phyloP scores from a whole-genome alignment of 92 coral and sea anemone species.

The Phenganax subtilis region DNA sequence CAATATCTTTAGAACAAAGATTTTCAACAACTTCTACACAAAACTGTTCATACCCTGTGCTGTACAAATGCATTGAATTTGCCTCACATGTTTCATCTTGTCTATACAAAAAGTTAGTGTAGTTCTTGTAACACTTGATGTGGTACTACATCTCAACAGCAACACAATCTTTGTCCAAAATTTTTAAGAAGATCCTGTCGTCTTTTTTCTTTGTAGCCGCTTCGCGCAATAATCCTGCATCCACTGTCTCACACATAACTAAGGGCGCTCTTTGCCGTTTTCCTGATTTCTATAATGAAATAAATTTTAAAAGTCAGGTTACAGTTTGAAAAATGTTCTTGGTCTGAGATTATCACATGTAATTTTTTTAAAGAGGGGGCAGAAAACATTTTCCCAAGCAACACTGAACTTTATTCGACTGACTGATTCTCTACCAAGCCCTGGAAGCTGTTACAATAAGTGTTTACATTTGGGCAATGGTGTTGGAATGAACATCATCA shows the following conservation, averaged over 20 bases:
- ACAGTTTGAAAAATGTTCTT: too few relatives aligned
- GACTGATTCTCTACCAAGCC: too few relatives aligned
- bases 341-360: too few relatives aligned
- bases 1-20: slow-evolving; percentile 3
- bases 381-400: too few relatives aligned
- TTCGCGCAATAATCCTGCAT: slow-evolving; percentile 8
- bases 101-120: slow-evolving; percentile 10
- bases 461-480: too few relatives aligned
- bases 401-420: too few relatives aligned
- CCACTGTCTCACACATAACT: not conserved
- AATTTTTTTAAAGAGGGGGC: too few relatives aligned
- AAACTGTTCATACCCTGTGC: not conserved
- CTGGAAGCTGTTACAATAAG: too few relatives aligned
- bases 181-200: not conserved
- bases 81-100: not conserved
- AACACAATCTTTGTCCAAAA: slow-evolving; percentile 13
- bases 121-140: slow-evolving; percentile 6
- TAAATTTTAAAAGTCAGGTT: not conserved
- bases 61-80: not conserved
- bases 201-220: slow-evolving; percentile 9
- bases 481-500: too few relatives aligned
- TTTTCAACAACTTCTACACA: slow-evolving; percentile 13
- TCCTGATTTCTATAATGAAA: not conserved
- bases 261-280: not conserved
- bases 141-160: slow-evolving; percentile 18